These are phyloP conservation scores for Lymantria dispar DNA, from an alignment of 2,888 invertebrate species.

Conservation along the genomic window DNA sequence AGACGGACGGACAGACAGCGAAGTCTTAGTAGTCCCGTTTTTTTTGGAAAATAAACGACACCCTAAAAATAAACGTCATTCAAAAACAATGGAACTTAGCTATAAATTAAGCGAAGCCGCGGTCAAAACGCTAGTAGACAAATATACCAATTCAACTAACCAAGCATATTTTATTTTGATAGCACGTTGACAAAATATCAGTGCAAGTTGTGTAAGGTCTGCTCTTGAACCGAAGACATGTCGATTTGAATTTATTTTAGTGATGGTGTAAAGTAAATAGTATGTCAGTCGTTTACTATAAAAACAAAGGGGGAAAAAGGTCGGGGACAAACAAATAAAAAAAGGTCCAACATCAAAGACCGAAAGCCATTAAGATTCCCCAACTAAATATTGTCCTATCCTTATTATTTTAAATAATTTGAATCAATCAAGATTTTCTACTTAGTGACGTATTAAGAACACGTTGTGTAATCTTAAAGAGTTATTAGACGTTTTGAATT, in stretches of 20 bases:
- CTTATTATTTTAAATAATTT: conserved; percentile 9
- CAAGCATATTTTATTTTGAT: background rate
- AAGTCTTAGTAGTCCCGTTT: too few species aligned
- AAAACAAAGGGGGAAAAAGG: conserved; percentile 50
- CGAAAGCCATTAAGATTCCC: conserved; percentile 46
- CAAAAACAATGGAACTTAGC: too few species aligned
- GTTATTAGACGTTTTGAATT: too few species aligned
- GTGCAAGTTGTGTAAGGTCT: background rate
- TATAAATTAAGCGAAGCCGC: too few species aligned
- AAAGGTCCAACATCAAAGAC: conserved; percentile 36
- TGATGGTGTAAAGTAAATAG: conserved; percentile 48
- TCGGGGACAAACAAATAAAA: conserved; percentile 46
- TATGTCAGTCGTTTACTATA: conserved; percentile 47
- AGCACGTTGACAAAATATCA: background rate
- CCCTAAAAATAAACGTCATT: too few species aligned
- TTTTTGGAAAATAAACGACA: too few species aligned
- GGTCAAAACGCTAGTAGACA: too few species aligned
- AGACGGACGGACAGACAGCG: too few species aligned
- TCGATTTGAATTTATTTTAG: conserved; percentile 38
- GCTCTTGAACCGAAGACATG: background rate
- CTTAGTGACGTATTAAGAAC: too few species aligned
- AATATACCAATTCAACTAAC: too few species aligned
- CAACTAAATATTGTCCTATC: conserved; percentile 44
- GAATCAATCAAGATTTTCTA: too few species aligned
- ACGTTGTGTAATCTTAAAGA: too few species aligned